Evolutionary conservation across 53 echinoderm and acorn worm genomes (phyloP).

Genomic region (Luidia sarsii): DNA sequence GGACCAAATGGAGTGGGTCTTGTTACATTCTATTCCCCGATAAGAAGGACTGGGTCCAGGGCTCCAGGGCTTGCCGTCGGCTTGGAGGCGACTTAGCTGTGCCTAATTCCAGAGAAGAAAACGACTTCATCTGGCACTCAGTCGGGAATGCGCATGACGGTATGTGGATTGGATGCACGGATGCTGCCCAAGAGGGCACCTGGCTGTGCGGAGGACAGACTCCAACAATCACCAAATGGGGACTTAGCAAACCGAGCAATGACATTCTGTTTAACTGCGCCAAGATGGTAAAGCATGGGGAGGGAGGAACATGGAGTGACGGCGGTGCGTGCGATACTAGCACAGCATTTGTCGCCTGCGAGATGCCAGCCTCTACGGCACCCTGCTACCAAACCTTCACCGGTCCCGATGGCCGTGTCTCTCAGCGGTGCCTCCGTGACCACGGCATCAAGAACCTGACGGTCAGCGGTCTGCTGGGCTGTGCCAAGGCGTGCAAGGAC

Average conservation of each 20-base stretch:
- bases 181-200: slow-evolving; percentile 18
- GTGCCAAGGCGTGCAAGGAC: too few species aligned
- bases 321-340: neutral
- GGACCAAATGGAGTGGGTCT: slow-evolving; percentile 22
- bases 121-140: slow-evolving; percentile 15
- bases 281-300: neutral
- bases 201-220: slow-evolving; percentile 29
- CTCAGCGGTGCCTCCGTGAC: too few species aligned
- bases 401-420: slow-evolving; percentile 42
- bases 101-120: slow-evolving; percentile 19
- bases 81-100: slow-evolving; percentile 12
- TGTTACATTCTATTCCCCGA: slow-evolving; percentile 29
- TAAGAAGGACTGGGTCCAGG: slow-evolving; percentile 13
- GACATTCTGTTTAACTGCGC: slow-evolving; percentile 12
- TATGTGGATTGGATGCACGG: slow-evolving; percentile 27
- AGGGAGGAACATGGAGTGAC: neutral
- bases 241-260: neutral
- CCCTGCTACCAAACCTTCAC: slow-evolving; percentile 8
- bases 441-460: slow-evolving; percentile 35
- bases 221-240: neutral
- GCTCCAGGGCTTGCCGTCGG: neutral
- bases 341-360: slow-evolving; percentile 10
- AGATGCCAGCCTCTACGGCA: slow-evolving; percentile 6
- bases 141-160: neutral
- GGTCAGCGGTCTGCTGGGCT: too few species aligned